Conservation (phyloP, 2,113 vertebrate genomes). For the Todiramphus saurophagus region DNA sequence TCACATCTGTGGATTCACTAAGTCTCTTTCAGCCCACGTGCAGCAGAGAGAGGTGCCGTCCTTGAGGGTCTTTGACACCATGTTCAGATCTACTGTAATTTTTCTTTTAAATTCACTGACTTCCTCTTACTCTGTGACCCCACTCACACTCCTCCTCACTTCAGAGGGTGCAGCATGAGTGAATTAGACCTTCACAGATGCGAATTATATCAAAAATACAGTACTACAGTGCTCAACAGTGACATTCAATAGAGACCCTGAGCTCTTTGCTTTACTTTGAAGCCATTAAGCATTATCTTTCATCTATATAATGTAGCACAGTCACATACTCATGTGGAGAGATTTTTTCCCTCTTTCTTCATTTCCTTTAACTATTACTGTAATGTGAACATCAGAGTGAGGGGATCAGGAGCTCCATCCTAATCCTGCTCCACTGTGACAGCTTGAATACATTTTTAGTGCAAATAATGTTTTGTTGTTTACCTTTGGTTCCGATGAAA, state of each 20-base stretch:
- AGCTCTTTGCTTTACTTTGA: neutral
- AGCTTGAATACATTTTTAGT: neutral
- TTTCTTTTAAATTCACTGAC: neutral
- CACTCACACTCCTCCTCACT: neutral
- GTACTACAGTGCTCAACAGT: neutral
- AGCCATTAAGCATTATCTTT: constrained; percentile 25
- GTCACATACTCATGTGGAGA: constrained; percentile 6
- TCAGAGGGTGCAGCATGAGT: neutral
- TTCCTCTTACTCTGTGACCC: neutral
- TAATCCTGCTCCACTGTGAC: neutral
- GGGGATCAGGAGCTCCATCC: neutral
- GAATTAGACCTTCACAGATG: constrained; percentile 61
- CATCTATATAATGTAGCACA: constrained; percentile 46
- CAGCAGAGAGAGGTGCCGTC: neutral
- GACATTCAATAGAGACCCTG: neutral
- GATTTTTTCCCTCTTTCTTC: neutral
- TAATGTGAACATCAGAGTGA: neutral
- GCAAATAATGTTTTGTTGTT: neutral
- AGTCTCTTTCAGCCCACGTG: neutral
- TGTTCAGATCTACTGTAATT: neutral
- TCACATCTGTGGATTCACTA: neutral
- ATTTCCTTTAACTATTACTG: neutral
- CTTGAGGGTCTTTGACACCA: neutral
- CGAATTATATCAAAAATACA: constrained; percentile 19
- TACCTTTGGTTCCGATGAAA: neutral